Base-by-base conservation (phyloP, 2,113 vertebrate genomes). In the Corythoichthys haematopterus region DNA sequence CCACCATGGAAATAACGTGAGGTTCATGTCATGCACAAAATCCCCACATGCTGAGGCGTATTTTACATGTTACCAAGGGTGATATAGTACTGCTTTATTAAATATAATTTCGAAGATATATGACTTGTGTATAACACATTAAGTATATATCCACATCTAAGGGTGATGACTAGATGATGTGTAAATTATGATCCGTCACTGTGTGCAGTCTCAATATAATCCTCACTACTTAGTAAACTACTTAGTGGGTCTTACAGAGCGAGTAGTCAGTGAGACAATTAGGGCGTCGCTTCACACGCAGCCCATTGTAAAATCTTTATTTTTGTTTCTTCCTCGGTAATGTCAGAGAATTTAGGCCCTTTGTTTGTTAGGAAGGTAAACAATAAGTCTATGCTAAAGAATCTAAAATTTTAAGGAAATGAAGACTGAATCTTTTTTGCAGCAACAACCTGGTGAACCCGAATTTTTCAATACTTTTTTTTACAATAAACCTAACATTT, bases 371-470 rank as follows among this genome's bases (percentile, higher is more conserved):
- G 28, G 11, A 20, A 8, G 10, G 33, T 13, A 28, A 59, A 50
- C 33, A 43, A 43, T n/a, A 20, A 56, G 46, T 61, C 40, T 47
- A 3, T 36, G n/a, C 57, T 64, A 74, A 60, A 51, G 66, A 52
- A 64, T 62, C 36, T 72, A 57, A 60, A 61, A 74, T 62, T 74
- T 75, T 70, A 47, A 50, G 61, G 58, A 63, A 56, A 78, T 62
- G 68, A 61, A 56, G 55, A 81, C 63, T 56, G 63, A 77, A 69
- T 70, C 75, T 81, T 74, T 59, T 60, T 69, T 69, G 62, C 33
- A 48, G 71, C 80, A 80, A 80, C 76, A 80, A 85, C 82, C 78
- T 78, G 75, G 74, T 46, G 52, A 78, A 35, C 65, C 85, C 71
- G 82, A 70, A 52, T 51, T 77, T 38, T 50, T 60, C 43, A 3